phyloP scores from a whole-genome alignment of 2,113 vertebrate species.

The Mystacornis crossleyi region DNA sequence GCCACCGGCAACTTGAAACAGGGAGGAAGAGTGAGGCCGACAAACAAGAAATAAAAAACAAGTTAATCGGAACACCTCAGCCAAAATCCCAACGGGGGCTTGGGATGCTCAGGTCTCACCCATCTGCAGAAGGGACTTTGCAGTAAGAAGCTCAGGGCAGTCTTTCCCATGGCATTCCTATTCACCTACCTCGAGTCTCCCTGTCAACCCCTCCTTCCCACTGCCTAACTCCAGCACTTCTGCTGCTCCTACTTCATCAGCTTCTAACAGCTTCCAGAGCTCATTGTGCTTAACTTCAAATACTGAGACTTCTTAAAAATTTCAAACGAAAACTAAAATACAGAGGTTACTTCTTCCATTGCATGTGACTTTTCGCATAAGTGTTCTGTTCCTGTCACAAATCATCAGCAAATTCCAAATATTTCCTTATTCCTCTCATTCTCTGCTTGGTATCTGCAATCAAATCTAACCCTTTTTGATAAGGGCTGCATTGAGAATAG shows the following conservation, averaged over 20 bases:
- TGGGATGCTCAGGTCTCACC: background rate
- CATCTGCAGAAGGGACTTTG: background rate
- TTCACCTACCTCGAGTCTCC: background rate
- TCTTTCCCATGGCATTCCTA: background rate
- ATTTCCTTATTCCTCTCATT: background rate
- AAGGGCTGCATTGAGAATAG: background rate
- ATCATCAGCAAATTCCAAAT: background rate
- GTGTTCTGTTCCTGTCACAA: background rate
- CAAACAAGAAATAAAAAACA: background rate
- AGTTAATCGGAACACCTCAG: background rate
- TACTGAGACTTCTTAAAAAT: background rate
- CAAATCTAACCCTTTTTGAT: background rate
- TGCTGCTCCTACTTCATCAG: background rate
- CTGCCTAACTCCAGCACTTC: background rate
- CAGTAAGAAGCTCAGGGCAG: background rate
- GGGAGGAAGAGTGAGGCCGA: background rate
- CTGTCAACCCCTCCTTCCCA: background rate
- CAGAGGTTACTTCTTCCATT: background rate
- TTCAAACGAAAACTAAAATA: rapidly evolving
- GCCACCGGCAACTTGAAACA: rapidly evolving
- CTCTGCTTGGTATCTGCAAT: background rate
- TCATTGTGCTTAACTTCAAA: background rate
- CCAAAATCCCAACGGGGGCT: background rate
- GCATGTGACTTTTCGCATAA: background rate
- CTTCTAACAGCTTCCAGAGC: background rate